Conservation (phyloP, 2,113 vertebrate genomes). For the Pygathrix nemaeus region DNA sequence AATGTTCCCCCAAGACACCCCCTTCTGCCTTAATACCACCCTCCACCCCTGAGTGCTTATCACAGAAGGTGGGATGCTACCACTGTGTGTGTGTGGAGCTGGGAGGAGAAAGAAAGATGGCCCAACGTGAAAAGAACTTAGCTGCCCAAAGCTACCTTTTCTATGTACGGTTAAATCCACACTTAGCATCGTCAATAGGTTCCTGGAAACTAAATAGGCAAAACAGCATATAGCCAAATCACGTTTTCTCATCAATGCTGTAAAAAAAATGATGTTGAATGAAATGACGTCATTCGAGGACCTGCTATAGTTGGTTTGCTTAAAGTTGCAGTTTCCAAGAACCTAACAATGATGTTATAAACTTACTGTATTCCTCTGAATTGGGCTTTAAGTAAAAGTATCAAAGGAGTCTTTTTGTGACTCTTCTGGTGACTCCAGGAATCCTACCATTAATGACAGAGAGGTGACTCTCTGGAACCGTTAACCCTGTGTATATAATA, state of each 20-base stretch:
- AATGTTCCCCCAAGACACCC: fast-evolving
- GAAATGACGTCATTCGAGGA: neutral
- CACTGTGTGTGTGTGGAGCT: fast-evolving
- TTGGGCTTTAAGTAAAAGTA: neutral
- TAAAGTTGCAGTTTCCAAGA: neutral
- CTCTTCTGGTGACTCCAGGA: neutral
- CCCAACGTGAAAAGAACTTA: neutral
- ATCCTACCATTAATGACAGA: neutral
- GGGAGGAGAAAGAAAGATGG: neutral
- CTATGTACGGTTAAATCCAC: no score
- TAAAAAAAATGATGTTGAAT: neutral
- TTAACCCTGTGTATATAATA: neutral
- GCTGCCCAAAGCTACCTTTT: no score
- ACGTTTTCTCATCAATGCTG: neutral
- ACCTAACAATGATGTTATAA: neutral
- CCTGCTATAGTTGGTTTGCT: neutral
- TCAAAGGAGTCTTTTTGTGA: neutral
- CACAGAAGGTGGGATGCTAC: neutral
- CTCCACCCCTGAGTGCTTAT: neutral
- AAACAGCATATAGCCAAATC: neutral
- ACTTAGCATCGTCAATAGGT: neutral
- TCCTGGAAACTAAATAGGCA: neutral
- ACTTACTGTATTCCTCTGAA: neutral
- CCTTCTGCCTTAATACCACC: neutral
- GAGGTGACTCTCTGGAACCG: neutral